Evolutionary conservation across 2,113 vertebrate genomes (phyloP).

Genomic region (Oryctolagus cuniculus): DNA sequence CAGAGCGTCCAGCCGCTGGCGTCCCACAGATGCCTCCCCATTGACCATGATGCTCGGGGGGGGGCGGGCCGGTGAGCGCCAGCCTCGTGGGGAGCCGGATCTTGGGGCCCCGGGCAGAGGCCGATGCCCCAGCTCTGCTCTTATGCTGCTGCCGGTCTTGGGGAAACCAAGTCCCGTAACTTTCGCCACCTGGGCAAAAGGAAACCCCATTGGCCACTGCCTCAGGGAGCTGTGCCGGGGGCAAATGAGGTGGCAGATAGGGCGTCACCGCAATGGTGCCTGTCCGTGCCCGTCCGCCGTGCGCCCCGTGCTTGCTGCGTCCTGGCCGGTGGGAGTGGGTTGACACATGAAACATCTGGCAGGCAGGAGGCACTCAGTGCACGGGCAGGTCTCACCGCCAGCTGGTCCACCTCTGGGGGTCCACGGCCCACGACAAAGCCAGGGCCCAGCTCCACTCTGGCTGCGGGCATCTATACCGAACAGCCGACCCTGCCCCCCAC

Average conservation of each 20-base stretch:
- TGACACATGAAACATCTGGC: rapidly evolving
- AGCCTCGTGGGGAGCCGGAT: background rate
- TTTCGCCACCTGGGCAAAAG: background rate
- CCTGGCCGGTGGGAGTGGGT: background rate
- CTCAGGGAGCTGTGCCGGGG: background rate
- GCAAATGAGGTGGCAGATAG: background rate
- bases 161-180: background rate
- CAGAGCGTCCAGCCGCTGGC: rapidly evolving
- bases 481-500: no score
- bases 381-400: no score
- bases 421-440: background rate
- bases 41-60: no score
- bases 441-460: no score
- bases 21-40: background rate
- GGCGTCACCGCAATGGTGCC: rapidly evolving
- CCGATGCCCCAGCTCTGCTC: background rate
- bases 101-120: background rate
- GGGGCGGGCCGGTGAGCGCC: background rate
- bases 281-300: background rate
- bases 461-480: no score
- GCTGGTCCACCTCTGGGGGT: background rate
- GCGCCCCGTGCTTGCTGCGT: rapidly evolving
- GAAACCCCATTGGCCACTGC: background rate
- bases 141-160: background rate
- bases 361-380: rapidly evolving